Evolutionary conservation across 2,113 vertebrate genomes (phyloP).

Genomic region (Eupsittula cactorum): DNA sequence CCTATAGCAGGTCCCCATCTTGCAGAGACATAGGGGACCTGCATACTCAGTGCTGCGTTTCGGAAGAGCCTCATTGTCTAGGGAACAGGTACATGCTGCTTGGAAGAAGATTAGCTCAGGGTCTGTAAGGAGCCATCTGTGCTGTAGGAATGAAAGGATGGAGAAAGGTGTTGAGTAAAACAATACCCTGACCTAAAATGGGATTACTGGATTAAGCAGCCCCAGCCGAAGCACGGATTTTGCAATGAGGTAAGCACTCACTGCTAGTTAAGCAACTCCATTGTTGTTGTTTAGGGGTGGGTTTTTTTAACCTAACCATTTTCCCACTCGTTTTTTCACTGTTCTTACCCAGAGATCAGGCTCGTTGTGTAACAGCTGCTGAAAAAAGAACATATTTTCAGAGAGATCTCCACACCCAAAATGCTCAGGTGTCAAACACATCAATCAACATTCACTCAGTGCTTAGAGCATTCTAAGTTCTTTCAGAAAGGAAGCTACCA

Average conservation of each 20-base stretch:
- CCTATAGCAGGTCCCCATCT: not conserved
- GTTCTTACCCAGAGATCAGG: not conserved
- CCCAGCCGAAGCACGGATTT: not conserved
- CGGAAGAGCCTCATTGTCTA: fast-evolving
- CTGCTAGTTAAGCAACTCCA: not conserved
- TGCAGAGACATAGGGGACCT: fast-evolving
- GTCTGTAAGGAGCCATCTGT: not conserved
- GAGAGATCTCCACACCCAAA: not conserved
- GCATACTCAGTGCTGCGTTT: not conserved
- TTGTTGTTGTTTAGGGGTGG: not conserved
- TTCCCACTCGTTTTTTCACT: not conserved
- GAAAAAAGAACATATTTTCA: not conserved
- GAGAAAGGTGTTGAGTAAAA: not conserved
- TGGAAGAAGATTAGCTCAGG: not conserved
- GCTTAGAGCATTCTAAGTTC: not conserved
- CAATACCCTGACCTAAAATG: not conserved
- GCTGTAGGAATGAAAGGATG: not conserved
- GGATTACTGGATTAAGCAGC: not conserved
- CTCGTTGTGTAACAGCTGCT: not conserved
- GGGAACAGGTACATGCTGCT: not conserved
- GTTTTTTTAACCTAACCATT: not conserved
- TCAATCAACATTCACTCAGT: not conserved
- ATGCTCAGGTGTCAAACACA: not conserved
- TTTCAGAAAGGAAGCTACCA: not conserved
- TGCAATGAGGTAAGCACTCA: not conserved